phyloP scores from a whole-genome alignment of 1,140 invertebrate genomes.

The Anadara kagoshimensis region DNA sequence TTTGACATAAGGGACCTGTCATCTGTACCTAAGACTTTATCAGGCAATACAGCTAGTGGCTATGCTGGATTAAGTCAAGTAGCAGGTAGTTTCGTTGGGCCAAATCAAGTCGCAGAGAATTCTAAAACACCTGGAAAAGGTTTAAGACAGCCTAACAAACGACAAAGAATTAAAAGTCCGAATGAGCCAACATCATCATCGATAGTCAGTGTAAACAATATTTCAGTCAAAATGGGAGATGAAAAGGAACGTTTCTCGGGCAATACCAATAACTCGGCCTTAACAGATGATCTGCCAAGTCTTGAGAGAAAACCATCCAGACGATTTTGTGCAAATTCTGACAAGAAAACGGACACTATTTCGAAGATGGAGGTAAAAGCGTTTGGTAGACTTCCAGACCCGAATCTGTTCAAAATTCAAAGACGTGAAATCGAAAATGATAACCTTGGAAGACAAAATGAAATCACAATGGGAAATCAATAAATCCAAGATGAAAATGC shows the following conservation, averaged over 20 bases:
- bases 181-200: not conserved
- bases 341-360: too few species aligned
- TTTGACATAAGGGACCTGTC: not conserved
- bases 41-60: not conserved
- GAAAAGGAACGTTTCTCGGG: not conserved
- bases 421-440: too few species aligned
- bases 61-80: not conserved
- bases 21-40: not conserved
- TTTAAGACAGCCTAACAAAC: not conserved
- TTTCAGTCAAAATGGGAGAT: not conserved
- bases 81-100: not conserved
- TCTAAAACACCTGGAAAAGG: not conserved
- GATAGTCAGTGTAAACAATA: not conserved
- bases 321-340: too few species aligned
- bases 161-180: not conserved
- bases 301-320: too few species aligned
- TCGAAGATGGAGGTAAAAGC: too few species aligned
- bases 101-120: not conserved
- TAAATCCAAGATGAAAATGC: too few species aligned
- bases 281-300: too few species aligned
- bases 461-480: too few species aligned
- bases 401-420: too few species aligned
- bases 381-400: too few species aligned
- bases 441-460: too few species aligned
- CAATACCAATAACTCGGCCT: too few species aligned